These are phyloP conservation scores for Muntiacus reevesi DNA, from an alignment of 2,113 vertebrate genomes.

Conservation along the genomic window DNA sequence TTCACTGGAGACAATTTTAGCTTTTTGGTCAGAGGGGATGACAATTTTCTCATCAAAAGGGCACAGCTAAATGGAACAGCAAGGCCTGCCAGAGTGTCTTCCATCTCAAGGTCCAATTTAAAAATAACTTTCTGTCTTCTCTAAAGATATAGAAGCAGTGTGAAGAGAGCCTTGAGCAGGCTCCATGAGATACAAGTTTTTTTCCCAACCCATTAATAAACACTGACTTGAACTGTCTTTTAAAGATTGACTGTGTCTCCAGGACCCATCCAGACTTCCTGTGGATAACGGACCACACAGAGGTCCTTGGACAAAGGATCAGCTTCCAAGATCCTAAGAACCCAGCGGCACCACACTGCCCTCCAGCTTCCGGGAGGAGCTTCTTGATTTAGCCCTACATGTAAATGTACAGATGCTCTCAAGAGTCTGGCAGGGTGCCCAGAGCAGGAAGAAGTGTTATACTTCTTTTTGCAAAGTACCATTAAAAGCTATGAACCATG, in stretches of 20 bases:
- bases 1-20: neutral
- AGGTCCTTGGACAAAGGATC: neutral
- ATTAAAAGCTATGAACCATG: neutral
- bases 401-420: neutral
- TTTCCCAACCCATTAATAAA: neutral
- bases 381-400: neutral
- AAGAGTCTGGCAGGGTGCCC: conserved; percentile 12
- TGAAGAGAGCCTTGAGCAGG: neutral
- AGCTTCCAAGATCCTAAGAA: neutral
- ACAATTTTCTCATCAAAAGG: conserved; percentile 24
- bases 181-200: neutral
- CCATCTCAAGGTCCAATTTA: neutral
- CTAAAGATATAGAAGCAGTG: conserved; percentile 33
- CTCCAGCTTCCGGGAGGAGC: neutral
- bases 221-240: neutral
- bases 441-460: neutral
- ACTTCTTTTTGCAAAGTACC: neutral
- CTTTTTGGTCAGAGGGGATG: neutral
- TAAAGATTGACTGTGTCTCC: neutral
- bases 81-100: neutral
- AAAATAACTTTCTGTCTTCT: conserved; percentile 48
- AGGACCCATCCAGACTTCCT: neutral
- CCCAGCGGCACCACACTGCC: neutral
- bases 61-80: neutral
- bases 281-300: neutral